Base-by-base conservation (phyloP, 2,113 vertebrate genomes). In the Syngnathus scovelli region DNA sequence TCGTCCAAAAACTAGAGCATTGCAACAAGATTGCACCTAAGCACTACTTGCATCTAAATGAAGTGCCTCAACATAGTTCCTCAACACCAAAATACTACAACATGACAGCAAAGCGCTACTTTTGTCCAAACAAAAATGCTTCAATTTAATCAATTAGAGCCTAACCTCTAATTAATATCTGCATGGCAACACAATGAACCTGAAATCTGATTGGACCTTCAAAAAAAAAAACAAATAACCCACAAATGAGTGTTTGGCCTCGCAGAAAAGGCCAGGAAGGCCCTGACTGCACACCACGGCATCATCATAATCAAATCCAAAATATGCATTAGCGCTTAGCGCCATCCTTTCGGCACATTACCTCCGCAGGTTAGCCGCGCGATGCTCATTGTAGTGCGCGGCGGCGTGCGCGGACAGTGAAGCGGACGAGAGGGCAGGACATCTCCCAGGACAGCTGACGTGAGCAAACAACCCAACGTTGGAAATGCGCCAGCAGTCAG, bases 391-490 rank as follows among this genome's bases (percentile, higher is more conserved):
- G 55, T 56, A 54, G 52, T 54, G 21, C 11, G 48, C 63, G 70
- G 49, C 54, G 65, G 69, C 67, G 43, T 60, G 65, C 65, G 41
- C 71, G 67, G 68, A 74, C 58, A 73, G 72, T 64, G 52, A 67
- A 76, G 71, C 36, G 18, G 76, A 78, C 48, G 73, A 79, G 75
- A 78, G 83, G 71, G 66, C 70, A 80, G 75, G 74, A 76, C 76
- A 70, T 78, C 68, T 80, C 70, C 75, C 79, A 72, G 78, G 80
- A 83, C 78, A 72, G 82, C 80, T 86, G 83, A 87, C 77, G 70
- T 71, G 71, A 64, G 67, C 80, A 81, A 82, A 85, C 79, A 79
- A 74, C 71, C 76, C 81, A 48, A 71, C 55, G 36, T 52, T 74
- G 72, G 70, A 60, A 78, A 69, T 68, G 48, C 76, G 77, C 75